phyloP scores from a whole-genome alignment of 2,888 invertebrate genomes.

The Drosophila quinaria region DNA sequence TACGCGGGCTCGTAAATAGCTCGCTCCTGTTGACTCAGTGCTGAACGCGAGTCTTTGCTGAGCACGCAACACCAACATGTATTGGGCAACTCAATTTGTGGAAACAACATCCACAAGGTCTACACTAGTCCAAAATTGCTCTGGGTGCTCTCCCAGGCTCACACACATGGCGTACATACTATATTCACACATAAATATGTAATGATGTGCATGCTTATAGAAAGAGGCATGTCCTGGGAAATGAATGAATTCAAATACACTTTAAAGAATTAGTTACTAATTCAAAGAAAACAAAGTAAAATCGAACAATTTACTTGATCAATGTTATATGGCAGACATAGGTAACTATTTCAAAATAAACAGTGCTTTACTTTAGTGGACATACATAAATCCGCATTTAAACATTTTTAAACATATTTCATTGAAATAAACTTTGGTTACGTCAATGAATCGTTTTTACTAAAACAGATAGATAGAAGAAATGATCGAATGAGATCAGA shows the following conservation, averaged over 20 bases:
- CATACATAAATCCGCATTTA: too few species aligned
- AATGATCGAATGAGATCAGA: too few species aligned
- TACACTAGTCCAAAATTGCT: conserved; percentile 45
- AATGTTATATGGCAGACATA: too few species aligned
- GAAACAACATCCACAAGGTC: conserved; percentile 70
- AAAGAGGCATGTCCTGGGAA: conserved; percentile 62
- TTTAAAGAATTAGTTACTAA: not conserved
- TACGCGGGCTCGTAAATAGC: conserved; percentile 37
- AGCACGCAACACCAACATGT: conserved; percentile 48
- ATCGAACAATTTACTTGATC: too few species aligned
- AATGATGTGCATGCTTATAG: not conserved
- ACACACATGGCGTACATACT: not conserved
- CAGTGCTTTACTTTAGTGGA: too few species aligned
- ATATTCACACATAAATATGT: conserved; percentile 4
- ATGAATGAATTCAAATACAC: conserved; percentile 61
- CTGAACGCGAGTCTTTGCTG: conserved; percentile 33
- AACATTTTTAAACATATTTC: too few species aligned
- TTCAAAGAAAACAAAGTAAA: too few species aligned
- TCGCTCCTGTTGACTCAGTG: conserved; percentile 35
- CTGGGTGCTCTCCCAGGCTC: conserved; percentile 47
- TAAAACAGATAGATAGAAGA: too few species aligned
- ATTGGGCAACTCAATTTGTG: conserved; percentile 47
- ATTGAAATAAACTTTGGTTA: too few species aligned
- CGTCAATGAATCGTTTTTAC: too few species aligned
- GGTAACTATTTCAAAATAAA: too few species aligned